These are phyloP conservation scores for Collichthys lucidus DNA, from an alignment of 2,113 vertebrate genomes.

Conservation along the genomic window DNA sequence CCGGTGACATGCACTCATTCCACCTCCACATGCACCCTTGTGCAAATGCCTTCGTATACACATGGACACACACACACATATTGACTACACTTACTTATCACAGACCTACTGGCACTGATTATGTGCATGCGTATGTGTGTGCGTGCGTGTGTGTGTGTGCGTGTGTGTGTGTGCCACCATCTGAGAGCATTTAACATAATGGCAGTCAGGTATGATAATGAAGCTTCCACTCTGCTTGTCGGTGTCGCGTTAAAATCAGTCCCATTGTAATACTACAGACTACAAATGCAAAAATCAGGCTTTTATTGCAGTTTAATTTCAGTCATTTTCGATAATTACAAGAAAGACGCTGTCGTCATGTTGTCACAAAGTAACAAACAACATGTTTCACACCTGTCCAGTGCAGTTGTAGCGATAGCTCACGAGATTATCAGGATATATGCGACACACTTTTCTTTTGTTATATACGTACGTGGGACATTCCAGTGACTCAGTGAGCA, in stretches of 20 bases:
- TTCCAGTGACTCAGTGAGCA: constrained; percentile 5
- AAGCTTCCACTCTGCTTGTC: constrained; percentile 42
- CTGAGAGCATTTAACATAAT: constrained; percentile 74
- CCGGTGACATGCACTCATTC: constrained; percentile 31
- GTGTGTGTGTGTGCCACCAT: constrained; percentile 36
- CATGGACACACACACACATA: constrained; percentile 25
- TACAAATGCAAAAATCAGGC: constrained; percentile 4
- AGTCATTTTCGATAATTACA: background rate
- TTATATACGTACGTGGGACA: background rate
- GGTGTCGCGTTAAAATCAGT: constrained; percentile 49
- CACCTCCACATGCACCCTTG: constrained; percentile 25
- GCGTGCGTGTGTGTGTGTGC: background rate
- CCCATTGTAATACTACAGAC: constrained; percentile 6
- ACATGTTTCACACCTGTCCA: background rate
- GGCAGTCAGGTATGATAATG: constrained; percentile 73
- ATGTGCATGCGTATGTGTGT: background rate
- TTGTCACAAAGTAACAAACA: background rate
- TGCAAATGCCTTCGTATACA: constrained; percentile 13
- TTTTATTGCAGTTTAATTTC: background rate
- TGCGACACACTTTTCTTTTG: background rate
- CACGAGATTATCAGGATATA: background rate
- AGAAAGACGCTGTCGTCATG: background rate
- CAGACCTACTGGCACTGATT: constrained; percentile 47
- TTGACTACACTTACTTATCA: constrained; percentile 15
- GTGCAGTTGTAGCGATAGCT: background rate